Conservation (phyloP, 2,797 vertebrate genomes). For the Argentina silus region DNA sequence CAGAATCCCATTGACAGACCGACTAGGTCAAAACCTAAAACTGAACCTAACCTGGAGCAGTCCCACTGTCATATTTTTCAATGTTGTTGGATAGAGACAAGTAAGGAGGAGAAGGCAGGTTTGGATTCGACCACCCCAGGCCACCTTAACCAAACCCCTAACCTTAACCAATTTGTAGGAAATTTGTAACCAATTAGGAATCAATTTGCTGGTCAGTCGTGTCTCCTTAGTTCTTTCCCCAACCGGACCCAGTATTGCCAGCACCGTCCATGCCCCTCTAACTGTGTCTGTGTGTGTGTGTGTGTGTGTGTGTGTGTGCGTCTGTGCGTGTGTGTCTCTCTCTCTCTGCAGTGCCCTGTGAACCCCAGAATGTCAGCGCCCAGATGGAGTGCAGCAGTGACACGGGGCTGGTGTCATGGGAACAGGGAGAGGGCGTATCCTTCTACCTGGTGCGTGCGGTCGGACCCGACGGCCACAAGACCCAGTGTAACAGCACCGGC, state of each 20-base stretch:
- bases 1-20: no score
- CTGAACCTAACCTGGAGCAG: no score
- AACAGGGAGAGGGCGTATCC: slow-evolving; percentile 49
- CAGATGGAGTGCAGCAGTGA: slow-evolving; percentile 64
- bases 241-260: neutral
- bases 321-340: neutral
- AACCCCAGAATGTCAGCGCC: slow-evolving; percentile 61
- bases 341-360: slow-evolving; percentile 66
- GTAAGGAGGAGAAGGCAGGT: no score
- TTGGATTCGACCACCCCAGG: no score
- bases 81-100: no score
- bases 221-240: no score
- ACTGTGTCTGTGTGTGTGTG: neutral
- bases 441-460: slow-evolving; percentile 66
- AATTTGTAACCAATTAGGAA: no score
- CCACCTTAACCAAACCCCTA: no score
- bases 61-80: no score
- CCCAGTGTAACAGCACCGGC: slow-evolving; percentile 53
- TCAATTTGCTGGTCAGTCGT: no score
- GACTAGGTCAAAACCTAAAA: no score
- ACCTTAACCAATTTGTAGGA: no score
- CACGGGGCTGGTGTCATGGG: slow-evolving; percentile 74
- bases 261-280: neutral
- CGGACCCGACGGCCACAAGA: slow-evolving; percentile 66
- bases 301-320: slow-evolving; percentile 6